Evolutionary conservation across 2,888 invertebrate genomes (phyloP).

Genomic region (Brenthis daphne): DNA sequence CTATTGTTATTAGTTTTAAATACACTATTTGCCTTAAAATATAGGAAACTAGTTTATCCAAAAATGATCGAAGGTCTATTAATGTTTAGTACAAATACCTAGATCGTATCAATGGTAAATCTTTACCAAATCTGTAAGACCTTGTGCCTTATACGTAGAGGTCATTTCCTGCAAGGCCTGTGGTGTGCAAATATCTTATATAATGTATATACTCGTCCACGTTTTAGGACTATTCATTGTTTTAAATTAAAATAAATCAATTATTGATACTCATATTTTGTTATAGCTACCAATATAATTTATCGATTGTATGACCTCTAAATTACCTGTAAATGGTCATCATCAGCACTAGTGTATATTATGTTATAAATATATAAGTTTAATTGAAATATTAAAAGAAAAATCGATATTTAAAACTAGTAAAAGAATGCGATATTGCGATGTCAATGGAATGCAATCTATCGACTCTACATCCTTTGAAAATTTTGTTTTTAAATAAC

Average conservation of each 20-base stretch:
- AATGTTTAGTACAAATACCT: conserved; percentile 15
- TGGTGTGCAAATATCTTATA: conserved; percentile 25
- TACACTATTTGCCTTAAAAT: background rate
- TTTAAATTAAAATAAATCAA: background rate
- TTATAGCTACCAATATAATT: too few species aligned
- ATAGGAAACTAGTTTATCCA: background rate
- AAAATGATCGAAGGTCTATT: conserved; percentile 11
- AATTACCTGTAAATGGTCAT: too few species aligned
- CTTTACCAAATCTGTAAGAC: conserved; percentile 13
- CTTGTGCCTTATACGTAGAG: conserved; percentile 33
- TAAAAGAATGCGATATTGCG: too few species aligned
- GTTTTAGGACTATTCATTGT: background rate
- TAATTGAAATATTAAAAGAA: too few species aligned
- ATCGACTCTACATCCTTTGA: too few species aligned
- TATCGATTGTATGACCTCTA: too few species aligned
- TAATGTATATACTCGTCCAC: conserved; percentile 9
- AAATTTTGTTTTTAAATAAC: too few species aligned
- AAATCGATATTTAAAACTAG: too few species aligned
- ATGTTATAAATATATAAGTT: too few species aligned
- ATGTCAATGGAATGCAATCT: too few species aligned
- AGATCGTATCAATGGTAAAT: conserved; percentile 5
- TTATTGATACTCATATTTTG: too few species aligned
- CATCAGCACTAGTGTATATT: too few species aligned
- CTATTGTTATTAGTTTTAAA: background rate
- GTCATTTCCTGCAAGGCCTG: conserved; percentile 32